Conservation (phyloP, 1,140 invertebrate genomes). For the Saccostrea glomerata region DNA sequence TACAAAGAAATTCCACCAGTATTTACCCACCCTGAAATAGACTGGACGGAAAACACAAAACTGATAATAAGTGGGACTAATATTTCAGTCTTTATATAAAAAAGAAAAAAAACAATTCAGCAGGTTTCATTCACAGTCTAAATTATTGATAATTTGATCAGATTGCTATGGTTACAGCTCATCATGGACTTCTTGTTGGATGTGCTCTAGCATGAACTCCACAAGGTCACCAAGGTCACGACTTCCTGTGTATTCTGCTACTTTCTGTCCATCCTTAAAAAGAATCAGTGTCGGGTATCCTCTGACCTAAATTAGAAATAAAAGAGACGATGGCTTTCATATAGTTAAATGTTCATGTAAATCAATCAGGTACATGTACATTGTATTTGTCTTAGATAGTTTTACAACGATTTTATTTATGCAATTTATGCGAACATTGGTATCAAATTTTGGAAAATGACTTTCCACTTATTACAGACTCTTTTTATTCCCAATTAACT, state of each 20-base stretch:
- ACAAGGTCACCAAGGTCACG: conserved; percentile 80
- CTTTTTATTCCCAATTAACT: no score
- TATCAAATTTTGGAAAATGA: no score
- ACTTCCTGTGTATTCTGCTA: conserved; percentile 85
- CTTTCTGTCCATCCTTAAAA: conserved; percentile 86
- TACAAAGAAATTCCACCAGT: neutral
- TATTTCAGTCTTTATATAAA: neutral
- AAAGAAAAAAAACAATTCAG: neutral
- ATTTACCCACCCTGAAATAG: neutral
- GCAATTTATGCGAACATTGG: no score
- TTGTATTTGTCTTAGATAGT: no score
- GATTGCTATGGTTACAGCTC: neutral
- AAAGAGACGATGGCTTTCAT: no score
- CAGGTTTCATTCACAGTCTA: neutral
- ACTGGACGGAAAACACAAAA: neutral
- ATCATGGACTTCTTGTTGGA: neutral
- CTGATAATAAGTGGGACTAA: neutral
- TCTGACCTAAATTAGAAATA: conserved; percentile 80
- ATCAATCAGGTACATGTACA: no score
- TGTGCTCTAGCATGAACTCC: conserved; percentile 16
- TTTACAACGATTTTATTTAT: no score
- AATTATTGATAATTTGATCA: neutral
- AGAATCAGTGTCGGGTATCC: conserved; percentile 90
- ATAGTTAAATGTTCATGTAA: no score
- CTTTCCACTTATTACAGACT: no score